Conservation (phyloP, 2,113 vertebrate genomes). For the Psammodynastes pulverulentus region DNA sequence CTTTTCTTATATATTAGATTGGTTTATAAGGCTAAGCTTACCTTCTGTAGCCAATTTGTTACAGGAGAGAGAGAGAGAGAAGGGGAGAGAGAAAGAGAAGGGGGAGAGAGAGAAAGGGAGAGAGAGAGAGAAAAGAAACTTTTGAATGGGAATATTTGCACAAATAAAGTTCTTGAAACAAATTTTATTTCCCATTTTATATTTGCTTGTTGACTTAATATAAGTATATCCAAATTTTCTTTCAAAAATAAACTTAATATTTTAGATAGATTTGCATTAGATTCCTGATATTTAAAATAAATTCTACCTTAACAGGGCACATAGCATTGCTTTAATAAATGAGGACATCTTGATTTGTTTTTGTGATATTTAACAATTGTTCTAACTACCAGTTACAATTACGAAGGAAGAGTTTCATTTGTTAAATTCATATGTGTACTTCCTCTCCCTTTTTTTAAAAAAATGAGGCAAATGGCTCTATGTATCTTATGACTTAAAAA, state of each 20-base stretch:
- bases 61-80: neutral
- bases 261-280: conserved; percentile 33
- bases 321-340: conserved; percentile 40
- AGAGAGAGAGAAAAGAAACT: conserved; percentile 57
- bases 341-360: conserved; percentile 17
- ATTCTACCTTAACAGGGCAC: conserved; percentile 22
- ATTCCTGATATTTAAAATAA: conserved; percentile 37
- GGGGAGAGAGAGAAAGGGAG: conserved; percentile 37
- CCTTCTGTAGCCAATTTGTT: conserved; percentile 80
- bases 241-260: conserved; percentile 30
- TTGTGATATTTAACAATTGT: conserved; percentile 24
- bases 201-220: neutral
- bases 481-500: conserved; percentile 14
- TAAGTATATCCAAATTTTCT: conserved; percentile 23
- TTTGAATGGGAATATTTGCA: conserved; percentile 66
- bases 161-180: conserved; percentile 45
- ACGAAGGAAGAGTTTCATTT: neutral
- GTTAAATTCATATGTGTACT: neutral
- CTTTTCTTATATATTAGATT: conserved; percentile 84
- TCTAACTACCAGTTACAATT: conserved; percentile 24
- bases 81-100: too few relatives aligned
- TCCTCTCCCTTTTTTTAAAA: neutral
- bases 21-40: conserved; percentile 90
- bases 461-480: neutral
- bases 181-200: neutral